A percentile compares a stretch with the other conserved stretches of the same genome.
Evolutionary conservation across 2,888 invertebrate genomes (phyloP).

Genomic region (Andrena praecox): DNA sequence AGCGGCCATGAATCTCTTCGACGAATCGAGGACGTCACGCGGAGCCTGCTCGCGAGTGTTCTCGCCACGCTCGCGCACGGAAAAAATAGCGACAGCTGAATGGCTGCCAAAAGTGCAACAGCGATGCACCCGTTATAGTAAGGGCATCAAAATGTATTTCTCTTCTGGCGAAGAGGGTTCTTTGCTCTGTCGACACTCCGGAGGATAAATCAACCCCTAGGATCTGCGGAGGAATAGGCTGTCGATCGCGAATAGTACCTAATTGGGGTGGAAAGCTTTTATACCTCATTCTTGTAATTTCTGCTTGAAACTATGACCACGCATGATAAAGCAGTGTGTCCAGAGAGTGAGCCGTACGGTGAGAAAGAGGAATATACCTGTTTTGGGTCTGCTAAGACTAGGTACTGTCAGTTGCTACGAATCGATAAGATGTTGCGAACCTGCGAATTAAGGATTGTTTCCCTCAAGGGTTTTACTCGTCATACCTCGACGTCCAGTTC

Average conservation of each 20-base stretch:
- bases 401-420: too few relatives aligned
- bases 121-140: slow-evolving; percentile 36
- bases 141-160: slow-evolving; percentile 23
- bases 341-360: too few relatives aligned
- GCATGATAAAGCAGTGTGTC: too few relatives aligned
- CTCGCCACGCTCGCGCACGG: slow-evolving; percentile 31
- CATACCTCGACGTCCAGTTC: too few relatives aligned
- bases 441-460: too few relatives aligned
- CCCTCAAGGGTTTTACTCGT: too few relatives aligned
- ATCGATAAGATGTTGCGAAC: too few relatives aligned
- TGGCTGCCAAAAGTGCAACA: slow-evolving; percentile 59
- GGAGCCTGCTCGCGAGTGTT: slow-evolving; percentile 9
- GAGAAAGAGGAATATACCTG: too few relatives aligned
- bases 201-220: neutral
- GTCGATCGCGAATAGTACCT: neutral
- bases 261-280: too few relatives aligned
- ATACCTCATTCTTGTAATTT: too few relatives aligned
- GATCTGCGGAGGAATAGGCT: neutral
- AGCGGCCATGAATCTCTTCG: slow-evolving; percentile 66
- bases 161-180: slow-evolving; percentile 12
- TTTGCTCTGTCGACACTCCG: neutral
- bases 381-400: too few relatives aligned
- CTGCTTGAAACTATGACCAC: too few relatives aligned
- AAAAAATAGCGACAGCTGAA: slow-evolving; percentile 64
- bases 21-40: slow-evolving; percentile 66